A percentile compares a stretch with the other conserved stretches of the same genome.
These are phyloP conservation scores for Teinopalpus imperialis DNA, from an alignment of 2,888 invertebrate species.

Conservation along the genomic window DNA sequence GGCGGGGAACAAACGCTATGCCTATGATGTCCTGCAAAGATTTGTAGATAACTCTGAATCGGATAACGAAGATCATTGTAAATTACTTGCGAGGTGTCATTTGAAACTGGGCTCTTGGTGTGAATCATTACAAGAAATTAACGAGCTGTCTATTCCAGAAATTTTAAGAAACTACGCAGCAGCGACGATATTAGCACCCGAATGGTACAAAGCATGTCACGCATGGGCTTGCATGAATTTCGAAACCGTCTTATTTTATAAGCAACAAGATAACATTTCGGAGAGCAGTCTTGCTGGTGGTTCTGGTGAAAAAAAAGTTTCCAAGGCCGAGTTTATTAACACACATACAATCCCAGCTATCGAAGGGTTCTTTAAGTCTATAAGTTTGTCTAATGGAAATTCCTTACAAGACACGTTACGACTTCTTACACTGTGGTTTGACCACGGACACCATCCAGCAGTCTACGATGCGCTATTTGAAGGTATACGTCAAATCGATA, in stretches of 20 bases:
- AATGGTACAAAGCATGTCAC: conserved; percentile 99
- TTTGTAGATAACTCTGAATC: conserved; percentile 84
- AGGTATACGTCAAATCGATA: conserved; percentile 95
- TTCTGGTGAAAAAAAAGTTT: conserved; percentile 69
- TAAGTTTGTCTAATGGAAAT: conserved; percentile 94
- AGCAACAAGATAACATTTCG: conserved; percentile 73
- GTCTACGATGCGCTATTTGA: conserved; percentile 96
- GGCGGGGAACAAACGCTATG: conserved; percentile 88
- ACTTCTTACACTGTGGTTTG: conserved; percentile 97
- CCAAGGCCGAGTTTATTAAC: conserved; percentile 66
- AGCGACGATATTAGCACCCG: conserved; percentile 91
- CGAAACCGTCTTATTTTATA: conserved; percentile 90
- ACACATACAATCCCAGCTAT: conserved; percentile 94
- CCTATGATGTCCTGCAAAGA: conserved; percentile 89
- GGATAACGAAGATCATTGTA: conserved; percentile 79
- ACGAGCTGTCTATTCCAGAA: conserved; percentile 88
- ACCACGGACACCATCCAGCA: conserved; percentile 96
- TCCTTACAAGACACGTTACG: conserved; percentile 97
- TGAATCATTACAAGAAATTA: conserved; percentile 92
- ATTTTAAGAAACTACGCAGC: conserved; percentile 88
- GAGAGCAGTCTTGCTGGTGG: conserved; percentile 70
- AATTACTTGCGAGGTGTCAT: conserved; percentile 90
- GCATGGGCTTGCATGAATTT: conserved; percentile 99
- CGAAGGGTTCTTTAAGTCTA: conserved; percentile 97
- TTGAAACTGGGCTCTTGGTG: conserved; percentile 97